Evolutionary conservation across 2,888 invertebrate genomes (phyloP), one percentile per base, ranked within the genome.

Genomic region (Ctenicera cuprea): DNA sequence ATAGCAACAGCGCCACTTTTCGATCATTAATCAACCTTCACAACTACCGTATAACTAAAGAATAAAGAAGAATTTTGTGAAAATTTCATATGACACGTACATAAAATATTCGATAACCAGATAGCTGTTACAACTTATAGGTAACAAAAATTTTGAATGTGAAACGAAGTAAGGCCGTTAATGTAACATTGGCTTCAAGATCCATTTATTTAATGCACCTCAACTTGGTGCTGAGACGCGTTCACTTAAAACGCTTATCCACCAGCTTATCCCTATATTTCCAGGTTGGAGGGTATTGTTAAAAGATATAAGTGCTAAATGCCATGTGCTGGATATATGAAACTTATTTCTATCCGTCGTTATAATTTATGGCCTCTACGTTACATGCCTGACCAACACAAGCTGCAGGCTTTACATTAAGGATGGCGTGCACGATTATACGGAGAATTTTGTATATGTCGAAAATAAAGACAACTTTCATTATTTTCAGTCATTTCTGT

Each of bases 331-430:
- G n/a, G 57, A 57, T 57, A 57, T 57, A 59, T 59, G 38, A 59
- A 59, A 59, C 37, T 59, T 59, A 59, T 59, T 37, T 38, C 59
- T 59, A 38, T 59, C 30, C 59, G 18, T 59, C 59, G 38, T 14
- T 1, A 38, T 59, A 59, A 59, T 59, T 59, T 59, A 59, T 59
- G 12, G 59, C 59, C 5, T 2, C 16, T 59, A 59, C 59, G 59
- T 59, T 38, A 59, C 38, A 59, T 38, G 59, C 59, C 59, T 59
- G 59, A 59, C 59, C 57, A 57, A 57, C 37, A 37, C 9, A 18
- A 38, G 12, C 54, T 20, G 7, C 3, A 48, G 48, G 48, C 48
- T 14, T 48, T 16, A 9, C 7, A 9, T 9, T 18, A 18, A 16
- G 9, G 18, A 48, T 48, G 16, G 48, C 48, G 48, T 48, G 48